Evolutionary conservation across 2,113 vertebrate genomes (phyloP), one percentile per base, ranked within the genome.

Genomic region (Triplophysa siluroides): DNA sequence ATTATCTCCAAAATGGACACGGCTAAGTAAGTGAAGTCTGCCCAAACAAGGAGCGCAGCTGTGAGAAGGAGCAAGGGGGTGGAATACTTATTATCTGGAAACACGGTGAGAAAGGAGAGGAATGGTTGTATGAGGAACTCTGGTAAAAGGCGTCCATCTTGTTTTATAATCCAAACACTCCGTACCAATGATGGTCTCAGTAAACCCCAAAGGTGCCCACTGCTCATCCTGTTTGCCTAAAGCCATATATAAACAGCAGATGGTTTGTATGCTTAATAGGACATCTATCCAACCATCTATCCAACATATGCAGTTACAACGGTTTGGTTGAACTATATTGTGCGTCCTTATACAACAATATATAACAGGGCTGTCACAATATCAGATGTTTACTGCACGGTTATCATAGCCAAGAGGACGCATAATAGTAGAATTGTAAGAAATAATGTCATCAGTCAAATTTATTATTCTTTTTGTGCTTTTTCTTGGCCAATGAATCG

Each of bases 1-100:
- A 84, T 82, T 84, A 84, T 84, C 80, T 84, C 76, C 72, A 76
- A 84, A 82, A 82, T 62, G 80, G 66, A 71, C 83, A 82, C 26
- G 23, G 21, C 71, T 82, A 84, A 82, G 81, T 84, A 84, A 84
- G 78, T 84, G 77, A 79, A 82, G 80, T 81, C 71, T 71, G 60
- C 29, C 77, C 10, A 56, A 61, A 81, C 77, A 76, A 50, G 21
- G 66, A 45, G 50, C 70, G 62, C 76, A 79, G 78, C 76, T 43
- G 43, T 19, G 33, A 16, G 75, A 61, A 81, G 69, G 54, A 47
- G 29, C 9, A 18, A 65, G 61, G 50, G 62, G 3, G 7, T 60
- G 62, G 62, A 81, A 78, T 78, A 81, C 68, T 75, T 50, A 80
- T 76, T 64, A 76, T 78, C 56, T 61, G 68, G 43, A 84, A 52